Percentiles rank a stretch among this genome's conserved stretches.
These are phyloP conservation scores for Lithodes maja DNA, from an alignment of 2,888 invertebrate genomes.

Conservation along the genomic window DNA sequence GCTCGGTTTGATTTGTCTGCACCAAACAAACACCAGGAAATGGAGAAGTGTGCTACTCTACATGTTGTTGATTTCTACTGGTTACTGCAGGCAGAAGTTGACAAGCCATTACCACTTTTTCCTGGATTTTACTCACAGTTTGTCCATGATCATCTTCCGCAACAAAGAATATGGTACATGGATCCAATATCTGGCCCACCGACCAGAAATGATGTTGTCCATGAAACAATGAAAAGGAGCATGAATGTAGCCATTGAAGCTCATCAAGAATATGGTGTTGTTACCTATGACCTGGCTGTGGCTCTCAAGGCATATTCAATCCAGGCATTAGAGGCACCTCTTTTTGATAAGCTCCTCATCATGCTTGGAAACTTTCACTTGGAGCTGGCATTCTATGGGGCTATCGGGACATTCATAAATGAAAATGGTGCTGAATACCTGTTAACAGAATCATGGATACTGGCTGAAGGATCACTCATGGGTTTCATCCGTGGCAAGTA, in stretches of 20 bases:
- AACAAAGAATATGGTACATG: background rate
- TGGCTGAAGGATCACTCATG: constrained; percentile 32
- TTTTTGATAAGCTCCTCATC: constrained; percentile 9
- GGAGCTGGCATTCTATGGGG: constrained; percentile 14
- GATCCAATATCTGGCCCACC: constrained; percentile 5
- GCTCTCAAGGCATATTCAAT: constrained; percentile 12
- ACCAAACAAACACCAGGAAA: background rate
- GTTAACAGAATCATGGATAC: constrained; percentile 31
- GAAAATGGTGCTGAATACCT: constrained; percentile 16
- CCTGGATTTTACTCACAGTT: background rate
- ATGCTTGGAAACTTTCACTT: constrained; percentile 25
- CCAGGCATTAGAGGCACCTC: constrained; percentile 18
- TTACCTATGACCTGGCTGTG: constrained; percentile 15
- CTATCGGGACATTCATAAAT: constrained; percentile 16
- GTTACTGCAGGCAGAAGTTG: constrained; percentile 7
- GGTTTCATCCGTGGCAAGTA: constrained; percentile 31
- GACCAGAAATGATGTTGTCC: constrained; percentile 18
- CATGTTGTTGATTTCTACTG: constrained; percentile 14
- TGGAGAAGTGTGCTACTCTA: background rate
- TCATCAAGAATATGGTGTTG: constrained; percentile 5
- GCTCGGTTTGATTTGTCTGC: background rate
- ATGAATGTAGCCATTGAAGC: constrained; percentile 8
- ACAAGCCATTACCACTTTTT: constrained; percentile 24
- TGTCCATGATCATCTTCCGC: background rate
- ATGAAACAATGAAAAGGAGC: constrained; percentile 1